phyloP scores from a whole-genome alignment of 2,888 invertebrate genomes.

The Eupithecia tripunctaria region DNA sequence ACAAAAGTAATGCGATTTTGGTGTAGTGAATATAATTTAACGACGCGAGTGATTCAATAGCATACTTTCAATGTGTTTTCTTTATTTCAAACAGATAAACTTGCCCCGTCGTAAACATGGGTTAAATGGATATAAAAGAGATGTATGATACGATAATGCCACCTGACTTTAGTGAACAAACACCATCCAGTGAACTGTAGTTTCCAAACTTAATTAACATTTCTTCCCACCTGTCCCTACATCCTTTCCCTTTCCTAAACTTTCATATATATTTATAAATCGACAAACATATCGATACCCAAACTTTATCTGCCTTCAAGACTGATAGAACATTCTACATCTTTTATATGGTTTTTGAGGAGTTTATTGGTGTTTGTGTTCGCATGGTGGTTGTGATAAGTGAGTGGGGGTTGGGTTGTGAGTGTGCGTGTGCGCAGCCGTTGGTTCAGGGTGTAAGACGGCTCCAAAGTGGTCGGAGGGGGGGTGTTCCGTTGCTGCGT shows the following conservation, averaged over 20 bases:
- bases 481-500: constrained; percentile 93
- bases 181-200: constrained; percentile 44
- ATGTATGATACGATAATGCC: constrained; percentile 41
- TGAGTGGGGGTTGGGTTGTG: constrained; percentile 55
- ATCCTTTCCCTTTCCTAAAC: constrained; percentile 44
- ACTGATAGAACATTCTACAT: constrained; percentile 58
- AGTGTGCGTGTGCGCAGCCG: constrained; percentile 72
- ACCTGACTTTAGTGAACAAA: constrained; percentile 43
- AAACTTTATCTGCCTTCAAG: constrained; percentile 65
- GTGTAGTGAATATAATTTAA: neutral
- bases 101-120: constrained; percentile 46
- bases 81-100: constrained; percentile 38
- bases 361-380: constrained; percentile 9
- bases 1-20: neutral
- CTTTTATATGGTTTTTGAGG: constrained; percentile 32
- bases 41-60: constrained; percentile 49
- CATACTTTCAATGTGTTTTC: constrained; percentile 38
- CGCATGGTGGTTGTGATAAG: constrained; percentile 38
- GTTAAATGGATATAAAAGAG: constrained; percentile 51
- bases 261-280: constrained; percentile 45
- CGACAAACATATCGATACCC: constrained; percentile 74
- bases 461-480: constrained; percentile 88
- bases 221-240: constrained; percentile 46
- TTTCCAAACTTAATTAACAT: constrained; percentile 46
- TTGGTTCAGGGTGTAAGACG: constrained; percentile 74